Evolutionary conservation across 2,797 vertebrate genomes (phyloP), one percentile per base, ranked within the genome.

Genomic region (Scleropages formosus): DNA sequence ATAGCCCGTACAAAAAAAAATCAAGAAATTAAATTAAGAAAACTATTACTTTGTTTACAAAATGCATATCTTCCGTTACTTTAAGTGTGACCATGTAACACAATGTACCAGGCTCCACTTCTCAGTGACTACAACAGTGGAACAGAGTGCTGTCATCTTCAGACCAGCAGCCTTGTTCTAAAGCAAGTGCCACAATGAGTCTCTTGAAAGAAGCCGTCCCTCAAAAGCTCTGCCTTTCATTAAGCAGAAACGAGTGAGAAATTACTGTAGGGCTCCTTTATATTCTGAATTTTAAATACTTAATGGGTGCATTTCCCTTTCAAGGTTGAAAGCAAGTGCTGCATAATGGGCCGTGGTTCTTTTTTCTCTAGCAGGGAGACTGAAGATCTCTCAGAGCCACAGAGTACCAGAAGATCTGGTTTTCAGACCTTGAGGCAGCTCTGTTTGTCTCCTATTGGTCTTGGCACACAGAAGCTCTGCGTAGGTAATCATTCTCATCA

Each of bases 341-440:
- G 4, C 31, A 4, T 16, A 31, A 18, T 16, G 80, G 80, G 79
- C 18, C 82, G 27, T 31, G 31, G 39, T 39, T 39, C 44, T 59
- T 47, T 44, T 4, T 24, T 60, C 70, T n/a, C 76, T 15, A 64
- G 69, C 83, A 92, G 91, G 75, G 91, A 94, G 49, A 75, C 84
- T 0, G 92, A 94, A 80, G 77, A 86, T 78, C 90, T 79, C 1
- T 82, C 84, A 1, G 79, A 88, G 10, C 88, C 88, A 77, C 86
- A 84, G 64, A 80, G 90, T 60, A 89, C 90, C 80, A 89, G 92
- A 80, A 89, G 89, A 46, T 95, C 92, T 70, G 94, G 94, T 59
- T 95, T 93, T 77, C 91, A 89, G 82, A 84, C 91, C 78, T 91
- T 91, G 86, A 94, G 93, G 84, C 94, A 88, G 3, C 0, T 92